Conservation (phyloP, 2,888 invertebrate species). For the Leucophenga maculata region DNA sequence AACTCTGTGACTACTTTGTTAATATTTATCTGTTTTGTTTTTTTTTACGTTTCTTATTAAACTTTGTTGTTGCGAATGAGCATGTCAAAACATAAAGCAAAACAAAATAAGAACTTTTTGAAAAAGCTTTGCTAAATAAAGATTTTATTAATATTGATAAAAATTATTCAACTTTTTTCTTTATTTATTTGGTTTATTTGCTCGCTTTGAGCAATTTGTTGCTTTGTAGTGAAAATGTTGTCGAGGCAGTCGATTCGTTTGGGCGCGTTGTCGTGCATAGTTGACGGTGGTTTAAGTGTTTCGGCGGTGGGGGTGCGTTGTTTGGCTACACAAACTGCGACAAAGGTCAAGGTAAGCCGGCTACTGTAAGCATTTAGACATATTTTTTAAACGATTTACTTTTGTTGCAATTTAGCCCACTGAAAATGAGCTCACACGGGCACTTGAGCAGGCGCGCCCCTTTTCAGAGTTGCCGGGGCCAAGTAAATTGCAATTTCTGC, state of each 20-base stretch:
- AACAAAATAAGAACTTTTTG: slow-evolving; percentile 29
- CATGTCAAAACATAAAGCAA: slow-evolving; percentile 17
- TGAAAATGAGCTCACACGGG: background rate
- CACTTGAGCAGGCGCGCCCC: slow-evolving; percentile 53
- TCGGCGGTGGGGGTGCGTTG: background rate
- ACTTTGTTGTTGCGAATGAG: slow-evolving; percentile 28
- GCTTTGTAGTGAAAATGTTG: slow-evolving; percentile 54
- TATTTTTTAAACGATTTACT: too few species aligned
- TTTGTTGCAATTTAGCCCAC: too few species aligned
- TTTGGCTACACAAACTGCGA: background rate
- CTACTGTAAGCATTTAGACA: background rate
- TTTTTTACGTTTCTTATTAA: background rate
- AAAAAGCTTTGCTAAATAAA: background rate
- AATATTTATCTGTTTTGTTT: background rate
- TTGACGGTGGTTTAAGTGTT: background rate
- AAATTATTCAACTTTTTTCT: too few species aligned
- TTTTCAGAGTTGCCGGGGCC: slow-evolving; percentile 63
- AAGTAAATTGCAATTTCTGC: slow-evolving; percentile 49
- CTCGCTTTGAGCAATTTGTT: slow-evolving; percentile 14
- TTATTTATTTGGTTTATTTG: too few species aligned
- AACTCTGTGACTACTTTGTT: too few species aligned
- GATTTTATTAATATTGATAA: slow-evolving; percentile 26
- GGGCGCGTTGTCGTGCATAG: background rate
- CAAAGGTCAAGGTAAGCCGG: slow-evolving; percentile 5
- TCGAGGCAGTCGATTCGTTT: slow-evolving; percentile 30